Evolutionary conservation across 2,113 vertebrate species (phyloP).

Genomic region (Limnothrissa miodon): DNA sequence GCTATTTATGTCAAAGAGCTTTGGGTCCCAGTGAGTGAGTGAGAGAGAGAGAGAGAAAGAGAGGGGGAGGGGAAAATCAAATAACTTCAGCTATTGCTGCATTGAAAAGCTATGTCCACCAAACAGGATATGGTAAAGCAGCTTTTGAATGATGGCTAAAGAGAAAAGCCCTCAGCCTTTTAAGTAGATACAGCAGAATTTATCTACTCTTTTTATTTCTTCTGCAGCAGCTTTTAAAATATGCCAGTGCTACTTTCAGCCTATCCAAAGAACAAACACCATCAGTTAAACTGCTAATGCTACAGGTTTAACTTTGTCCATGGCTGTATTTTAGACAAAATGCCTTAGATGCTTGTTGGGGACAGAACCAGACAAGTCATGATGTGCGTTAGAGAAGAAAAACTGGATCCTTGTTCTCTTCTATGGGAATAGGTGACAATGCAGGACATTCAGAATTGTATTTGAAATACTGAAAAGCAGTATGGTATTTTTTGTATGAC

Average conservation of each 20-base stretch:
- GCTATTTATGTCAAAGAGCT: neutral
- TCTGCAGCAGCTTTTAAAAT: neutral
- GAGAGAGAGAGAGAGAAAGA: too few species aligned
- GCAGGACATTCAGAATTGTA: neutral
- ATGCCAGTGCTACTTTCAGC: neutral
- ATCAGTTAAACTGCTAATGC: neutral
- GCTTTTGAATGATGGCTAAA: neutral
- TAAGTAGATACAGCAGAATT: neutral
- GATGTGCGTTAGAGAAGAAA: neutral
- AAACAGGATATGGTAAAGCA: neutral
- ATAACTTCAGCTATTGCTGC: neutral
- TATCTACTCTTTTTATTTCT: neutral
- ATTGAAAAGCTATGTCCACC: neutral
- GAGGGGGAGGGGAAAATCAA: too few species aligned
- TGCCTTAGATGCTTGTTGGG: neutral
- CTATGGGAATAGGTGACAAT: neutral
- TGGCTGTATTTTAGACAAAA: neutral
- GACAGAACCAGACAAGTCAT: neutral
- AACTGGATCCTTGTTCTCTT: neutral
- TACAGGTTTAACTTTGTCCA: neutral
- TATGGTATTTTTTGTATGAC: neutral
- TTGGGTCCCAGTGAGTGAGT: too few species aligned
- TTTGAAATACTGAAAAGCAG: neutral
- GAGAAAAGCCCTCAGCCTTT: neutral
- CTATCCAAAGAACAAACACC: neutral